These are phyloP conservation scores for Carcina quercana DNA, from an alignment of 2,888 invertebrate genomes.

Conservation along the genomic window DNA sequence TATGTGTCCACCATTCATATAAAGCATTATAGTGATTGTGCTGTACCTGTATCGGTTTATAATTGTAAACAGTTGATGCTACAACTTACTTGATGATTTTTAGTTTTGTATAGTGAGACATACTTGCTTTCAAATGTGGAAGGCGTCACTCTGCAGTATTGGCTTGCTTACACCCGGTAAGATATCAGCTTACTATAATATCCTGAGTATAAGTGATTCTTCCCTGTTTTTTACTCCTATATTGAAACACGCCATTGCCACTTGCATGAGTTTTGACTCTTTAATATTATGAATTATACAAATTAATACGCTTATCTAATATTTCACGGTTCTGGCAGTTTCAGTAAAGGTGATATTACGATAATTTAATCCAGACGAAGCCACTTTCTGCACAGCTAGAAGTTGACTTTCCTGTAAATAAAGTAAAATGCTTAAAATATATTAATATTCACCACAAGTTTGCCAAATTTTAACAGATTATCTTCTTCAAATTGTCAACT, in stretches of 20 bases:
- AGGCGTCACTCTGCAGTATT: slow-evolving; percentile 74
- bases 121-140: slow-evolving; percentile 73
- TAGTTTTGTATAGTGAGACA: slow-evolving; percentile 73
- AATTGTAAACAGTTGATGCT: slow-evolving; percentile 68
- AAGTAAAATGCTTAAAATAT: too few species aligned
- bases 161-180: slow-evolving; percentile 74
- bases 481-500: slow-evolving; percentile 40
- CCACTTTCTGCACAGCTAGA: slow-evolving; percentile 48
- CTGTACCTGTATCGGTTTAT: slow-evolving; percentile 60
- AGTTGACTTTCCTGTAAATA: slow-evolving; percentile 37
- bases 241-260: slow-evolving; percentile 55
- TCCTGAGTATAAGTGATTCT: slow-evolving; percentile 69
- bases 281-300: slow-evolving; percentile 14
- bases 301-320: slow-evolving; percentile 31
- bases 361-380: slow-evolving; percentile 58
- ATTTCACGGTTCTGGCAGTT: slow-evolving; percentile 37
- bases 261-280: slow-evolving; percentile 33
- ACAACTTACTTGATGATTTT: slow-evolving; percentile 66
- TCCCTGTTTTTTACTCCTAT: slow-evolving; percentile 55
- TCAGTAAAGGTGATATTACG: slow-evolving; percentile 52
- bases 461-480: too few species aligned
- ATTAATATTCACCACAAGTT: too few species aligned
- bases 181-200: slow-evolving; percentile 73
- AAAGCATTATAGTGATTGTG: slow-evolving; percentile 61
- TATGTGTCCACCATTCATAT: slow-evolving; percentile 52